phyloP scores from a whole-genome alignment of 1,140 invertebrate genomes.

The Antheraea pernyi region DNA sequence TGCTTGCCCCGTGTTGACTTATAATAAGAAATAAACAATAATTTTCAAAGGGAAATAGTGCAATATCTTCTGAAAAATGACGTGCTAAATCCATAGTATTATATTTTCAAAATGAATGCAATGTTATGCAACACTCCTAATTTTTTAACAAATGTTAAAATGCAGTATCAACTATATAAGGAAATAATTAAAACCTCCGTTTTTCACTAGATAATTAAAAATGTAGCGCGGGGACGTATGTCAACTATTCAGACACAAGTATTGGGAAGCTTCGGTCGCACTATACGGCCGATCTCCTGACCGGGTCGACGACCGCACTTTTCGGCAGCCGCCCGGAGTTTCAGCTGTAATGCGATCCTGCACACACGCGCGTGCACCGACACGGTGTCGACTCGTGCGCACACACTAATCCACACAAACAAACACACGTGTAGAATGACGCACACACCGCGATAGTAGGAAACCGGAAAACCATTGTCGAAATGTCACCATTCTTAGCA shows the following conservation, averaged over 20 bases:
- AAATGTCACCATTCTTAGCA: conserved; percentile 20
- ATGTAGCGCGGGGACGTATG: neutral
- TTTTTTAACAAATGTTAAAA: too few species aligned
- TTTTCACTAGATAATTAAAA: too few species aligned
- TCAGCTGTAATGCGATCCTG: conserved; percentile 76
- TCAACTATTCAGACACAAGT: conserved; percentile 37
- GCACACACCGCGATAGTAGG: conserved; percentile 29
- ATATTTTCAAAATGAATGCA: too few species aligned
- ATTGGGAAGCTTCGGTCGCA: conserved; percentile 38
- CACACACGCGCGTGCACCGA: conserved; percentile 44
- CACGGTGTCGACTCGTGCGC: neutral
- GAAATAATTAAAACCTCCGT: too few species aligned
- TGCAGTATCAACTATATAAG: too few species aligned
- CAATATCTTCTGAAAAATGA: too few species aligned
- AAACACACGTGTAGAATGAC: conserved; percentile 21
- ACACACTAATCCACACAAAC: conserved; percentile 21
- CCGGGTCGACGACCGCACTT: conserved; percentile 71
- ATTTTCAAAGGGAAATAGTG: too few species aligned
- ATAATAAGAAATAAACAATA: too few species aligned
- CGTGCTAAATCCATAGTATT: too few species aligned
- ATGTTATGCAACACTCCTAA: too few species aligned
- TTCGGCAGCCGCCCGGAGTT: conserved; percentile 75
- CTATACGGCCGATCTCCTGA: conserved; percentile 68
- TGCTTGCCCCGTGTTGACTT: too few species aligned
- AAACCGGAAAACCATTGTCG: conserved; percentile 60